Evolutionary conservation across 1,140 invertebrate species (phyloP).

Genomic region (Phymastichus coffea): DNA sequence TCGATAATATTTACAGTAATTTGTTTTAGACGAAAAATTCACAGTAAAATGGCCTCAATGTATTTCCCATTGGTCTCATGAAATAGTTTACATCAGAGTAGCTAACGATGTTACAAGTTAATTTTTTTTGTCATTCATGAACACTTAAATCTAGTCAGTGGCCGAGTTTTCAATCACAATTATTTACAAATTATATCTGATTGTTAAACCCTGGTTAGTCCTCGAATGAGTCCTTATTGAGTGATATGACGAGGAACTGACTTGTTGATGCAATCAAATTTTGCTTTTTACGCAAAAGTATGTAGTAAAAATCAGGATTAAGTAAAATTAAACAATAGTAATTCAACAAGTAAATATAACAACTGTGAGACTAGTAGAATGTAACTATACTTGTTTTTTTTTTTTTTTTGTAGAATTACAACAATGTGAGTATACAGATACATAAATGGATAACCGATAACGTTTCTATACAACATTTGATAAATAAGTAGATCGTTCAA

Average conservation of each 20-base stretch:
- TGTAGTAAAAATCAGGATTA: no score
- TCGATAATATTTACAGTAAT: slow-evolving; percentile 29
- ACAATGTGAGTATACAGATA: no score
- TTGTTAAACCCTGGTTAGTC: slow-evolving; percentile 57
- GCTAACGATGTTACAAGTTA: not conserved
- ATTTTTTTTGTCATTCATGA: not conserved
- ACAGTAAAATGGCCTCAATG: slow-evolving; percentile 1
- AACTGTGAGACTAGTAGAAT: not conserved
- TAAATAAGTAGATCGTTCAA: no score
- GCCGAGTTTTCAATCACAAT: slow-evolving; percentile 10
- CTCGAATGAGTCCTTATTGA: slow-evolving; percentile 43
- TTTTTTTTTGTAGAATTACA: no score
- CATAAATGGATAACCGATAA: no score
- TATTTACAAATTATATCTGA: slow-evolving; percentile 48
- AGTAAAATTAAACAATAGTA: no score
- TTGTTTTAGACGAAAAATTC: slow-evolving; percentile 11
- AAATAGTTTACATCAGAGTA: not conserved
- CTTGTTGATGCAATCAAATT: not conserved
- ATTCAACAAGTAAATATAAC: not conserved
- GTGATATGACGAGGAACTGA: slow-evolving; percentile 2
- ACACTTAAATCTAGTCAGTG: not conserved
- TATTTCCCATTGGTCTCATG: not conserved
- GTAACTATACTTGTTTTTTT: no score
- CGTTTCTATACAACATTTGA: no score
- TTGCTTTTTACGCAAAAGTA: no score